Base-by-base conservation (phyloP, 2,797 vertebrate species). In the Fratercula arctica region DNA sequence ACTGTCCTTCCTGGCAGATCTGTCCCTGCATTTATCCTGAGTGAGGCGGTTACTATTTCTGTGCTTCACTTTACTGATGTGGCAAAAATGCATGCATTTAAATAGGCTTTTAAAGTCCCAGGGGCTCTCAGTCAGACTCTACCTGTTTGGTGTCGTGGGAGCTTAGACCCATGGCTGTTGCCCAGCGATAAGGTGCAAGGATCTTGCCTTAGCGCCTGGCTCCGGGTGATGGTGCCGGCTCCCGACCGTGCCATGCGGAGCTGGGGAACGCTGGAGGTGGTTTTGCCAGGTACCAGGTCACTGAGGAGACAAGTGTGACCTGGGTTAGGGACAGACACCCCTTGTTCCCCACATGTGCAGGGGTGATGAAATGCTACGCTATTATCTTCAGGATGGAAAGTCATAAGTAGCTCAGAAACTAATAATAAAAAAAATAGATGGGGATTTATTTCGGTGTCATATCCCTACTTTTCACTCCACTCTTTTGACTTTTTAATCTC, bases 51-150 rank as follows among this genome's bases (percentile, higher is more conserved):
- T 18, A 0, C 31, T 56, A 0, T 56, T 80, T n/a, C 39, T 33
- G 0, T 56, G 41, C 81, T 51, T 35, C 19, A 14, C 0, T 21
- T 11, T 60, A 10, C 6, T 39, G 16, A 39, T 0, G 1, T 43
- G 26, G 35, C 33, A 54, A 77, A 46, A 83, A 10, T 7, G 5
- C 25, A 10, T 39, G 33, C 5, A 2, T 25, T 76, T 69, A 37
- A 72, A 48, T 4, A 37, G 54, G 24, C 31, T 74, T 81, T 56
- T 63, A 17, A 75, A 84, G 37, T 53, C 18, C 46, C 9, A 2
- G 9, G 70, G 29, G 78, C 25, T n/a, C 12, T 3, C 33, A 41
- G 56, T 19, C 53, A 61, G 67, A 4, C 7, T 25, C 39, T 4
- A 15, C 63, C 61, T 54, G 24, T 43, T 64, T 5, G 4, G 16